Conservation (phyloP, 2,888 invertebrate genomes). For the Acanthacorydalis orientalis region DNA sequence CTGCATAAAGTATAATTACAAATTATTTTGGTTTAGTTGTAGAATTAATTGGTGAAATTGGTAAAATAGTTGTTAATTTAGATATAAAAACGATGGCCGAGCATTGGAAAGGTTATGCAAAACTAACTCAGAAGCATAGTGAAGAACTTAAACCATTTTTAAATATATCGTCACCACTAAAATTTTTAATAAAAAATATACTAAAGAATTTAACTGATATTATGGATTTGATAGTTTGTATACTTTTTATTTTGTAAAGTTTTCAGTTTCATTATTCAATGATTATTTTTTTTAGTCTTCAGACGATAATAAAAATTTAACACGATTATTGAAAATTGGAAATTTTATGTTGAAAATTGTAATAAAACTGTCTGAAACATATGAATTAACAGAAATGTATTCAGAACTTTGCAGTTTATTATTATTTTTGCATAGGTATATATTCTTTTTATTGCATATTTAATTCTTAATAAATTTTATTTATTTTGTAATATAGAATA, state of each 20-base stretch:
- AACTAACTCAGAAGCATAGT: conserved; percentile 30
- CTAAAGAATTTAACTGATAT: background rate
- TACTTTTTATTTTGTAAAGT: background rate
- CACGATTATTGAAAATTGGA: conserved; percentile 30
- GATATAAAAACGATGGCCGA: conserved; percentile 37
- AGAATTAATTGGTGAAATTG: conserved; percentile 29
- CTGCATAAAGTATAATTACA: background rate
- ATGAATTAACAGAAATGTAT: conserved; percentile 19
- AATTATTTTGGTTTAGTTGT: conserved; percentile 24
- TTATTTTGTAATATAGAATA: no score
- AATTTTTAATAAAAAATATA: background rate
- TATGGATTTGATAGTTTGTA: background rate
- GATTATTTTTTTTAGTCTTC: conserved; percentile 19
- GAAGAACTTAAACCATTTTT: conserved; percentile 1
- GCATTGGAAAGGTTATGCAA: conserved; percentile 34
- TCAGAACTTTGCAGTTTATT: background rate
- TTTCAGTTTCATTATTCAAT: background rate
- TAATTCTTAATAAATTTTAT: background rate
- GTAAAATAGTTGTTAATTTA: conserved; percentile 28
- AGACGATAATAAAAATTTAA: conserved; percentile 24
- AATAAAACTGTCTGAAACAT: conserved; percentile 24
- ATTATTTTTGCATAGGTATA: background rate
- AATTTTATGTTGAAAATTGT: conserved; percentile 33
- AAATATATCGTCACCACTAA: background rate
- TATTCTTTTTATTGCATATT: background rate